phyloP scores from a whole-genome alignment of 2,888 invertebrate species.

The Tetheella fluctuosa region DNA sequence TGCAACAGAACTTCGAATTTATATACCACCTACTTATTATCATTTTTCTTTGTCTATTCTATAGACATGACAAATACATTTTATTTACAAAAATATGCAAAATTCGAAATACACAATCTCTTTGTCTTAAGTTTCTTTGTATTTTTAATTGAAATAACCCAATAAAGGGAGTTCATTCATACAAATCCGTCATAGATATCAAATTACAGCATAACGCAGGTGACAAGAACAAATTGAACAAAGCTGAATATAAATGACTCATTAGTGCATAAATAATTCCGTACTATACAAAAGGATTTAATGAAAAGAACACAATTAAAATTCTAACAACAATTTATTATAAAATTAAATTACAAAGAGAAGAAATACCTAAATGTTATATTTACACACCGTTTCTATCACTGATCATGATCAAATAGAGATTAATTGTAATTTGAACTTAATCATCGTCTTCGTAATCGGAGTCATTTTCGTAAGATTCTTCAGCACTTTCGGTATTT shows the following conservation, averaged over 20 bases:
- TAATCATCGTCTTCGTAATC: constrained; percentile 37
- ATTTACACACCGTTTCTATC: neutral
- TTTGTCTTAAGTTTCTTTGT: constrained; percentile 8
- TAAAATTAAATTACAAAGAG: neutral
- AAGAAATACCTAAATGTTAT: constrained; percentile 17
- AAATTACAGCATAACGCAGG: constrained; percentile 26
- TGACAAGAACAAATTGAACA: constrained; percentile 18
- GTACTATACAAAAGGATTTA: neutral
- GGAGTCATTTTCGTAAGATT: constrained; percentile 25
- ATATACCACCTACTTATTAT: constrained; percentile 21
- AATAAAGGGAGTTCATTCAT: constrained; percentile 10
- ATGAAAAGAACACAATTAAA: neutral
- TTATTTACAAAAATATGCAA: too few relatives aligned
- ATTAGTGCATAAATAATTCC: neutral
- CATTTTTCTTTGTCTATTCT: too few relatives aligned
- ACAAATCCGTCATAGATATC: constrained; percentile 11
- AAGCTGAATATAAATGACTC: constrained; percentile 8
- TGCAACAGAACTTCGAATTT: constrained; percentile 17
- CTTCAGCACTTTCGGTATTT: constrained; percentile 38
- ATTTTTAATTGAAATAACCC: neutral
- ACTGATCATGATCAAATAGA: neutral
- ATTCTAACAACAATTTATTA: constrained; percentile 6
- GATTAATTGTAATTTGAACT: neutral
- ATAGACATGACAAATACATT: too few relatives aligned
- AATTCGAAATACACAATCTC: too few relatives aligned